Evolutionary conservation across 2,113 vertebrate genomes (phyloP), one percentile per base, ranked within the genome.

Genomic region (Ailuropoda melanoleuca): DNA sequence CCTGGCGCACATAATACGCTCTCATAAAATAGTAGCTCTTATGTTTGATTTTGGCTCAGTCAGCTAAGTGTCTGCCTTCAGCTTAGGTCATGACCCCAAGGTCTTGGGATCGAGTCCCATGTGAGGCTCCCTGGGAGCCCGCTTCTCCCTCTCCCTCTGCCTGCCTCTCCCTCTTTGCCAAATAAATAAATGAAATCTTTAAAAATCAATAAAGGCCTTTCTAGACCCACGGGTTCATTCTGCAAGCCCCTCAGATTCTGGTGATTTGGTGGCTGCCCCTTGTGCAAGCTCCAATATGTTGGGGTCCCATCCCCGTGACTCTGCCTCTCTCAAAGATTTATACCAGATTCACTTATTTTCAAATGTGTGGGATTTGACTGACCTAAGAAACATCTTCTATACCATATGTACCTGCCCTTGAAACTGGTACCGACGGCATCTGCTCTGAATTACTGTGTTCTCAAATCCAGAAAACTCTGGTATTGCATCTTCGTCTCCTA

Each of bases 401-500:
- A 29, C 48, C 29, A 50, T 90, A 43, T 78, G 31, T 64, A 81
- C 50, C 55, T 83, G 92, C 43, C 46, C 55, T 97, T 90, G 46
- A 97, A 3, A 55, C 58, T 62, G 82, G 14, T 43, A 66, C 88
- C 50, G 34, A 92, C 14, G 21, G 14, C 84, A 53, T 96, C 90
- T 97, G 90, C 68, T 97, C 80, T 92, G 92, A 88, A 95, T 96
- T 94, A 97, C 21, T 26, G 1, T 29, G 80, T 83, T 96, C 95
- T 94, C 88, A 87, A 96, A 95, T 74, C 58, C 19, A 62, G 93
- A 90, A 24, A 74, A 83, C 46, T 88, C 80, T 86, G 37, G 6
- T 43, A 29, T 80, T 77, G 72, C 56, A 43, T 56, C 21, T 26
- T 6, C 17, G n/a, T 64, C 46, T 80, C 55, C 21, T 64, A 80